phyloP scores from a whole-genome alignment of 2,113 vertebrate species.

The Aptenodytes patagonicus region DNA sequence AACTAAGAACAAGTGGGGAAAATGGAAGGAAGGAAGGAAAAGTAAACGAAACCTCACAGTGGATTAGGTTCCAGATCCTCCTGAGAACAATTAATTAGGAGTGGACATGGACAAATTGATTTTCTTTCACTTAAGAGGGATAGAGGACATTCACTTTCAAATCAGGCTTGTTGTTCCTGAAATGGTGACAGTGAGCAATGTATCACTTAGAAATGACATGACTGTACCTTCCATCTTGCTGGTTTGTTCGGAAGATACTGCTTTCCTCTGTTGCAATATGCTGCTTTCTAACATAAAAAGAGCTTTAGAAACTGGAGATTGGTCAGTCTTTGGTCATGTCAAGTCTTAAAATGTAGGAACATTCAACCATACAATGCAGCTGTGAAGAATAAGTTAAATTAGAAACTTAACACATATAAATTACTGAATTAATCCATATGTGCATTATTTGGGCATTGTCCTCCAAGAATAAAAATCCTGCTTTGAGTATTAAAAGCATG shows the following conservation, averaged over 20 bases:
- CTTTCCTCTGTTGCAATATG: background rate
- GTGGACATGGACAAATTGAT: conserved; percentile 33
- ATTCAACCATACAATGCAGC: background rate
- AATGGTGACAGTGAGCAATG: conserved; percentile 31
- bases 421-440: background rate
- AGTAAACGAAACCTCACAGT: background rate
- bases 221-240: conserved; percentile 18
- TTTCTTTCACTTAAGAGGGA: conserved; percentile 41
- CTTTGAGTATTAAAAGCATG: background rate
- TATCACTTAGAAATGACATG: conserved; percentile 41
- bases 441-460: background rate
- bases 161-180: conserved; percentile 33
- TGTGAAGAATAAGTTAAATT: background rate
- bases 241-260: background rate
- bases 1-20: background rate
- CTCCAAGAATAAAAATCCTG: background rate
- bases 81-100: conserved; percentile 39
- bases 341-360: background rate
- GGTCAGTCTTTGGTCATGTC: background rate
- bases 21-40: background rate
- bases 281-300: background rate
- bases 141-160: conserved; percentile 39
- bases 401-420: background rate
- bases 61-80: conserved; percentile 19
- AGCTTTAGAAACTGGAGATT: background rate